phyloP scores from a whole-genome alignment of 2,888 invertebrate genomes.

The Chaitophorus viminalis region DNA sequence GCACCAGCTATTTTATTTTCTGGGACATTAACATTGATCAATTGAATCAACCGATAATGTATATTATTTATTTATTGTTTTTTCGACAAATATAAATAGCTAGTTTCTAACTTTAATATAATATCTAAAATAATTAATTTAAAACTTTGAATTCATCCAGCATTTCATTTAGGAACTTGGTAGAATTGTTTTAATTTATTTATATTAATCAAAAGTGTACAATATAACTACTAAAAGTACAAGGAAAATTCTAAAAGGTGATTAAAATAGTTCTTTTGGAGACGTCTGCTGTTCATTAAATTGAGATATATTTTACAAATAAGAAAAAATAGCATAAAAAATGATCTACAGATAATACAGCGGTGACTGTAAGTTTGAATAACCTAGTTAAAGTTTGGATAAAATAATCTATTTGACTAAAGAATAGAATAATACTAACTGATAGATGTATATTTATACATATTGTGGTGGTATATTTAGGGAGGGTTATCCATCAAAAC shows the following conservation, averaged over 20 bases:
- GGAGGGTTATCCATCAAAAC: neutral
- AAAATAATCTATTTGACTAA: neutral
- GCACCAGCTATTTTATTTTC: slow-evolving; percentile 18
- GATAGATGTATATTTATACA: neutral
- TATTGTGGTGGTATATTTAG: neutral
- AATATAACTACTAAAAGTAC: neutral
- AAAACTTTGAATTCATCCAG: too few relatives aligned
- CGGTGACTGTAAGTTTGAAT: neutral
- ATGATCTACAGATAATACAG: neutral
- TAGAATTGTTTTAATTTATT: neutral
- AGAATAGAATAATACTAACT: neutral
- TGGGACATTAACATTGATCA: slow-evolving; percentile 35
- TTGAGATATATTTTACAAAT: neutral
- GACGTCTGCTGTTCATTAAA: neutral
- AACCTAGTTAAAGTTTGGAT: neutral
- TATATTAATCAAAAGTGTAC: neutral
- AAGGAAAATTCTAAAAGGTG: neutral
- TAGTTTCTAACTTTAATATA: neutral
- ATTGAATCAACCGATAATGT: neutral
- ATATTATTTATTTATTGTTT: neutral
- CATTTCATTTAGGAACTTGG: too few relatives aligned
- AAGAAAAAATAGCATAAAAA: neutral
- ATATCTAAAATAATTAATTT: neutral
- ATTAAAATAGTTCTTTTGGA: neutral
- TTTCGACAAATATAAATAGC: neutral